Conservation (phyloP, 2,113 vertebrate genomes). For the Megatriorchis doriae region DNA sequence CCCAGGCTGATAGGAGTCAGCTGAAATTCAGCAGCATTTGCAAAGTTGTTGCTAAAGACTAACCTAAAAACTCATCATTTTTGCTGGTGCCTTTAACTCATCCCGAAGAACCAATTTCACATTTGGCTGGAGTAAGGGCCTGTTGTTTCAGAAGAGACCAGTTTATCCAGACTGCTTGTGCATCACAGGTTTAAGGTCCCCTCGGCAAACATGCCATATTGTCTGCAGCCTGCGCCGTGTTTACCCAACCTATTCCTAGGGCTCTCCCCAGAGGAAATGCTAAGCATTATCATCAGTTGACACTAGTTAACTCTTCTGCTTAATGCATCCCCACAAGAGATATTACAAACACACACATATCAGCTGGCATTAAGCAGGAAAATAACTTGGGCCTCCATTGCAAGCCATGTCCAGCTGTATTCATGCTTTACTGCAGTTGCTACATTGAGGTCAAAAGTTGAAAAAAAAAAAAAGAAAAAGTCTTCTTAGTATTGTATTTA, state of each 20-base stretch:
- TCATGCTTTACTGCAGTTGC: background rate
- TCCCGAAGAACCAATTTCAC: background rate
- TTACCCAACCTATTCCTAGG: background rate
- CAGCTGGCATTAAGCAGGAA: background rate
- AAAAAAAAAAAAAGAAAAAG: background rate
- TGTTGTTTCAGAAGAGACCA: background rate
- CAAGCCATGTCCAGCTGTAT: background rate
- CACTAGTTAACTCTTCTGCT: conserved; percentile 15
- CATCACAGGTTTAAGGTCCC: background rate
- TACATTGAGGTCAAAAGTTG: conserved; percentile 44
- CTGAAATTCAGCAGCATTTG: background rate
- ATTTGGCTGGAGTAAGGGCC: background rate
- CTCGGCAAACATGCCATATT: conserved; percentile 25
- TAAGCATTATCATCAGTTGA: conserved; percentile 25
- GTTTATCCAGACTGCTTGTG: background rate
- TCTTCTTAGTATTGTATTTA: background rate
- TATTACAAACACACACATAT: background rate
- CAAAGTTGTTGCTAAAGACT: background rate
- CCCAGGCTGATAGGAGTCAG: background rate
- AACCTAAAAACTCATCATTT: background rate
- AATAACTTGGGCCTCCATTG: background rate
- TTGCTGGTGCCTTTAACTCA: background rate
- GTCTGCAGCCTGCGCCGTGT: background rate
- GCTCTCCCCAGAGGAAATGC: conserved; percentile 6
- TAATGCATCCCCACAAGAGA: conserved; percentile 7